Evolutionary conservation across 1,140 invertebrate genomes (phyloP), one percentile per base, ranked within the genome.

Genomic region (Platorchestia sp.): DNA sequence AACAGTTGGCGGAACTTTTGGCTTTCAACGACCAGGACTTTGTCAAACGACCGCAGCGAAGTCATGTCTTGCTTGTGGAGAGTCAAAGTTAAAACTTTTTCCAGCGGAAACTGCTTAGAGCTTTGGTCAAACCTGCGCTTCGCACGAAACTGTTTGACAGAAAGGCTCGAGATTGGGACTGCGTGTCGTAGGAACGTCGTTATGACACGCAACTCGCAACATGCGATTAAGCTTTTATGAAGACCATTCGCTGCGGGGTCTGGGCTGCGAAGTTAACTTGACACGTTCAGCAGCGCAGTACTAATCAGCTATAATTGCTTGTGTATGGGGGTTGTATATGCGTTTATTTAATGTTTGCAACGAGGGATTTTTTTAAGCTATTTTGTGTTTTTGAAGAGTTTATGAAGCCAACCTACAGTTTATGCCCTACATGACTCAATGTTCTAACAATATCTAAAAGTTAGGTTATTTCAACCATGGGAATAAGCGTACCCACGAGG

Each of bases 41-140:
- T 44, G 87, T 89, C 27, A 36, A 89, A 89, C 87, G 87, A 89
- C 87, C 87, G 41, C 87, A 89, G 87, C 87, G 36, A 89, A 89
- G 87, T 44, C 87, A 44, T 89, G 87, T 89, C 87, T 47, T 93
- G 91, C 43, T 93, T 93, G 45, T 93, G 91, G 44, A 93, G 43
- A 93, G 91, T 93, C 91, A 10, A 93, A 93, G 91, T 93, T 93
- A n/a, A 93, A 93, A 93, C 43, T 45, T 93, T 45, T 45, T 45
- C 7, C 91, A 45, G 40, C 43, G 91, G 45, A 45, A 90, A 47
- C 91, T 45, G 45, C 87, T 42, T 93, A 42, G 91, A 93, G 91
- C 43, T 93, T 93, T 44, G 40, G 7, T 93, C 40, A 47, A 93
- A 93, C 45, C 44, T 47, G 7, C 36, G 41, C 87, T 42, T 44